These are phyloP conservation scores for Rhabdornis inornatus DNA, from an alignment of 2,113 vertebrate genomes.

Conservation along the genomic window DNA sequence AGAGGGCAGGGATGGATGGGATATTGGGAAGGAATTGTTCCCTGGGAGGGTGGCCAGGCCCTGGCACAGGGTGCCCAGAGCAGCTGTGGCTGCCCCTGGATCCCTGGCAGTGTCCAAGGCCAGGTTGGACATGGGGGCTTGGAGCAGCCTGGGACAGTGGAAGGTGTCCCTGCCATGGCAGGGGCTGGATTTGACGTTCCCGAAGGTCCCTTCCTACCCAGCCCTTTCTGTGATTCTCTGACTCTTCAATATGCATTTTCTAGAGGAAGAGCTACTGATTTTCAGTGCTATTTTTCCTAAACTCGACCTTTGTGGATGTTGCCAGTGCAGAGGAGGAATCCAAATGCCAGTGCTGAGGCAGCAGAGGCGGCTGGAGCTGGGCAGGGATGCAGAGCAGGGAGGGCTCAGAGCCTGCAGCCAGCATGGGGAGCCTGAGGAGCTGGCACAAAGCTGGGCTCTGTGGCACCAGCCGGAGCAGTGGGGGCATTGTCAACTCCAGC, in stretches of 20 bases:
- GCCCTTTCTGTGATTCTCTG: not conserved
- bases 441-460: not conserved
- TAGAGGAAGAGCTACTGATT: not conserved
- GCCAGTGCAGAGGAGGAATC: not conserved
- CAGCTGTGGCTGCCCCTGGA: not conserved
- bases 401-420: accelerated
- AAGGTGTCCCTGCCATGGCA: not conserved
- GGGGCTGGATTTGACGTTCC: not conserved
- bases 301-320: not conserved
- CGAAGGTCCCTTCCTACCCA: not conserved
- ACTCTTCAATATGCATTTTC: not conserved
- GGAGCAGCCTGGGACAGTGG: not conserved
- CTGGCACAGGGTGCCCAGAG: not conserved
- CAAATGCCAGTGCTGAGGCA: not conserved
- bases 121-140: not conserved
- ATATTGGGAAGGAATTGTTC: accelerated
- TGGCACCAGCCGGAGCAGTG: not conserved
- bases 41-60: not conserved
- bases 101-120: not conserved
- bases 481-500: not conserved
- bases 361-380: not conserved
- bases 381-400: not conserved
- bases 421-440: not conserved
- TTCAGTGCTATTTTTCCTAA: not conserved
- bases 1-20: not conserved